Evolutionary conservation across 2,797 vertebrate species (phyloP), one percentile per base, ranked within the genome.

Genomic region (Galaxias olidus): DNA sequence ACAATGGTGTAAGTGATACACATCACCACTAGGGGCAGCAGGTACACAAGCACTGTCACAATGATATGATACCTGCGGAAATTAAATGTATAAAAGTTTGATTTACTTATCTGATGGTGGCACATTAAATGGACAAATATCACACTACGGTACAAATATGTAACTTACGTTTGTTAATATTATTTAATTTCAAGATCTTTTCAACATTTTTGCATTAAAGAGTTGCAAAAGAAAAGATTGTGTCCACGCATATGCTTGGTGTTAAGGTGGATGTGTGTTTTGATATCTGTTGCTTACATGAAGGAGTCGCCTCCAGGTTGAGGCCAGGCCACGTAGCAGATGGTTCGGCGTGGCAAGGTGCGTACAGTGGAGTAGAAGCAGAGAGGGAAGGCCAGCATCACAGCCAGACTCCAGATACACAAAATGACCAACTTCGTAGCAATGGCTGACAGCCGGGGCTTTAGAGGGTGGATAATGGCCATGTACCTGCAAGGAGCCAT

Each of bases 401-500:
- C 90, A 0, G 94, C 94, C 70, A 94, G 81, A 17, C 87, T 84
- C 94, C 94, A 95, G 73, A 95, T 94, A 53, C 92, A 90, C 20
- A 81, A 88, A n/a, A 95, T 93, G 68, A 94, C 85, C 11, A 90
- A 85, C 76, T 91, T 91, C 4, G 93, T 95, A 47, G 89, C 88
- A 0, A 88, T 89, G 53, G 94, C 91, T 43, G 94, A 95, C 42
- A 95, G 81, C 42, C 94, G 89, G 6, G 94, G 94, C 65, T 93
- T 94, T 86, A 95, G 67, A 14, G 94, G 94, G 79, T 95, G 91
- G 18, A 94, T 94, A 68, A 95, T 95, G 47, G 94, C 94, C 90
- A 94, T 92, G 54, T 95, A 95, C 77, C 94, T 95, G 69, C 46
- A 46, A 54, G 52, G 30, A 20, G 19, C 13, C 19, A 46, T 30